Evolutionary conservation across 2,888 invertebrate genomes (phyloP), one percentile per base, ranked within the genome.

Genomic region (Oscheius sp.): DNA sequence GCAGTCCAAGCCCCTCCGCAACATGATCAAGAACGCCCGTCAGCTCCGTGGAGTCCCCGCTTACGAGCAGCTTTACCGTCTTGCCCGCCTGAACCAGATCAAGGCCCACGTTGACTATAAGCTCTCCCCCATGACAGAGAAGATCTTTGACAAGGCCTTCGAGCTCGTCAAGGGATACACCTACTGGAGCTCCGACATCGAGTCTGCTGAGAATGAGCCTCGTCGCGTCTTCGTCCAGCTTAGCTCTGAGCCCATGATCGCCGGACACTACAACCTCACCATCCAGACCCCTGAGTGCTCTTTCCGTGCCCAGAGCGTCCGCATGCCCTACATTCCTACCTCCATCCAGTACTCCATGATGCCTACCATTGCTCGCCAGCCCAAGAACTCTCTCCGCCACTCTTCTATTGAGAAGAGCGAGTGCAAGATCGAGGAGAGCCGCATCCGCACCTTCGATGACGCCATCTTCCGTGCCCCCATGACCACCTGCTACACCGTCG

Each of bases 401-500:
- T 53, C 75, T n/a, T 2, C 65, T 3, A 3, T 57, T 21, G 70
- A 80, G 59, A 71, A 74, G 57, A 51, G 73, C 58, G 75, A 73
- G 58, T 82, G 82, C 79, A 76, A 76, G 50, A 79, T 84, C 51
- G 59, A 77, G 72, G 62, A 60, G 51, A 74, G 80, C 59, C 73
- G 77, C 58, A 75, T 89, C 73, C 66, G 75, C 71, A 89, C 89
- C 65, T 89, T 89, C 82, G 89, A 89, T 75, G 79, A 82, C 42
- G 81, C 85, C 55, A 60, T 70, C 70, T 86, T 81, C 81, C 77
- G 81, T 32, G 85, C 84, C 50, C 85, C 87, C 50, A 71, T 88
- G 66, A 82, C 85, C 71, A 81, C 74, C 57, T 91, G 90, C 85
- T 89, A 87, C 81, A 87, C 89, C 65, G 85, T 91, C 35, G 76